Base-by-base conservation (phyloP, 1,140 invertebrate genomes). In the Aradophagus sp. region DNA sequence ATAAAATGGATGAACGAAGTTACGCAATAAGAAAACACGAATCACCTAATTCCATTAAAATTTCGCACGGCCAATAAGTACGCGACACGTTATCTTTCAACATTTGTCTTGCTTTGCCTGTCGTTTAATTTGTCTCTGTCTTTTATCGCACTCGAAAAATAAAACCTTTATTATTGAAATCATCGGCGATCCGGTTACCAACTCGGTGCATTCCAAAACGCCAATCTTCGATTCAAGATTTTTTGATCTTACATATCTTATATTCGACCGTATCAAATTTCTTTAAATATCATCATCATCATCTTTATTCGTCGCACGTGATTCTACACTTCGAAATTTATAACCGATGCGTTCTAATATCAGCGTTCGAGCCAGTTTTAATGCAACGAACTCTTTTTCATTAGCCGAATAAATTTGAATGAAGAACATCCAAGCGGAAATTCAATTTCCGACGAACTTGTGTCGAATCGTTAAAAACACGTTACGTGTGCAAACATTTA, bases 351-450 rank as follows among this genome's bases (percentile, higher is more conserved):
- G 50, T 48, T 65, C 44, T 56, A 56, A 66, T 50, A 52, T 50
- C 41, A 47, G 38, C 27, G 35, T 26, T 23, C 17, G 20, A 27
- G 58, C 26, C 14, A 70, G 23, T 63, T 45, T 65, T 65, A 67
- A 67, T 67, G 62, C 52, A 59, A 52, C 45, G 36, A 58, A 67
- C 52, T 63, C 38, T 73, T 71, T 73, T 61, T 58, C 56, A 67
- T 73, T 67, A 67, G 52, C 45, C 11, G 70, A 66, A 73, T 73
- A 73, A 67, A 66, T 72, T 67, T 63, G 45, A 73, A 73, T 67
- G 52, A 50, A 14, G 36, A 61, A 66, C 35, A 35, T 53, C 42
- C 39, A 56, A 67, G 56, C 69, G 62, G 62, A 73, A 73, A 73
- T 67, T 68, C 70, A 68, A 73, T 73, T 73, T 73, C 69, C 69